A percentile compares a stretch with the other conserved stretches of the same genome.
Evolutionary conservation across 2,888 invertebrate genomes (phyloP).

Genomic region (Conops quadrifasciatus): DNA sequence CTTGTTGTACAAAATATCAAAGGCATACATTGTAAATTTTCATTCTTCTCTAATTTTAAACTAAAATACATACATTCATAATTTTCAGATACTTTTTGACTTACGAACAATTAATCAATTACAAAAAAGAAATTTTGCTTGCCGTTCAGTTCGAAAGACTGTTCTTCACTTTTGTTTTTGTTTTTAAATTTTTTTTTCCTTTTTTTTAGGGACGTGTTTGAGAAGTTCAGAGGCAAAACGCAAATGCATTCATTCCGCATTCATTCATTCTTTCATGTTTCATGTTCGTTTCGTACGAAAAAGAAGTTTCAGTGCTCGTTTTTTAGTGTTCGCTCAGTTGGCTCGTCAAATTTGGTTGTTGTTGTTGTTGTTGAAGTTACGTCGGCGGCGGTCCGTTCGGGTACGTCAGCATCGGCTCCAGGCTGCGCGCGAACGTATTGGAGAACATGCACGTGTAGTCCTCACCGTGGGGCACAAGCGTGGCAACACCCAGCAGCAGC

Average conservation of each 20-base stretch:
- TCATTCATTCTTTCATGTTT: slow-evolving; percentile 16
- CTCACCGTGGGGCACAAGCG: slow-evolving; percentile 86
- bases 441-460: slow-evolving; percentile 86
- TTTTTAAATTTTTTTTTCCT: neutral
- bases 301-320: neutral
- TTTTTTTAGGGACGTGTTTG: neutral
- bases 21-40: slow-evolving; percentile 29
- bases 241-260: slow-evolving; percentile 3
- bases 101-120: slow-evolving; percentile 38
- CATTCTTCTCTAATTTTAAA: slow-evolving; percentile 14
- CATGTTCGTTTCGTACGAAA: slow-evolving; percentile 32
- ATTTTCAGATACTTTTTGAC: slow-evolving; percentile 37
- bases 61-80: slow-evolving; percentile 16
- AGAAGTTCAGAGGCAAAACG: slow-evolving; percentile 6
- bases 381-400: slow-evolving; percentile 94
- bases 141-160: no score
- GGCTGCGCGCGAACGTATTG: slow-evolving; percentile 81
- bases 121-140: slow-evolving; percentile 22
- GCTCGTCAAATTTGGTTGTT: neutral
- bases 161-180: no score
- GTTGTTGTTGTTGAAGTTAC: slow-evolving; percentile 63
- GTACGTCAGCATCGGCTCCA: slow-evolving; percentile 90
- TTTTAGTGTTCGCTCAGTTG: neutral
- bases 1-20: slow-evolving; percentile 34
- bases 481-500: slow-evolving; percentile 90